Percentiles rank a stretch among this genome's conserved stretches.
Evolutionary conservation across 2,113 vertebrate species (phyloP).

Genomic region (Eudyptes chrysolophus): DNA sequence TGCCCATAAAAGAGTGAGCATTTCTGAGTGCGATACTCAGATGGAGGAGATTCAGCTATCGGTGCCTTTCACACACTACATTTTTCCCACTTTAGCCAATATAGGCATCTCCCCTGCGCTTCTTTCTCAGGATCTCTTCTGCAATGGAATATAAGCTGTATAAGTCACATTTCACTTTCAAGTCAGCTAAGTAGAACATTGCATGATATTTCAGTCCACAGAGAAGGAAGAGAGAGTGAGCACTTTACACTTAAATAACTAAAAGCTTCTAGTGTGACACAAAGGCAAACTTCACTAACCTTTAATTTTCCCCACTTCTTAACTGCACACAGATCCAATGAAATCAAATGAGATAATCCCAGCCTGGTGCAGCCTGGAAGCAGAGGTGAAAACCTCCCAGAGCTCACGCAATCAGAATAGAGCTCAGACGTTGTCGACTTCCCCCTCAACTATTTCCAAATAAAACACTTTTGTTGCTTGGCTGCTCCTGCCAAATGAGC

Average conservation of each 20-base stretch:
- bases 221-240: neutral
- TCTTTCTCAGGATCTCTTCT: neutral
- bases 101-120: neutral
- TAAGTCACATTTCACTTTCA: neutral
- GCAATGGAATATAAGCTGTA: neutral
- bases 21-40: neutral
- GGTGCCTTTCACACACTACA: neutral
- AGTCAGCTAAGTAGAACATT: neutral
- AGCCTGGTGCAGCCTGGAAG: constrained; percentile 65
- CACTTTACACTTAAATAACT: constrained; percentile 7
- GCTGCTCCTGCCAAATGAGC: constrained; percentile 65
- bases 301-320: constrained; percentile 47
- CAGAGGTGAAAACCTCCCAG: constrained; percentile 69
- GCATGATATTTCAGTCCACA: neutral
- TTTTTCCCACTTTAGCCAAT: neutral
- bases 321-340: constrained; percentile 47
- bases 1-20: neutral
- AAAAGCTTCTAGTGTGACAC: constrained; percentile 43
- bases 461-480: constrained; percentile 68
- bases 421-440: constrained; percentile 33
- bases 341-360: constrained; percentile 71
- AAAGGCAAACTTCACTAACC: constrained; percentile 58
- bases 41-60: neutral
- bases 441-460: constrained; percentile 70
- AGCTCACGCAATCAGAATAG: constrained; percentile 44